phyloP scores from a whole-genome alignment of 2,797 vertebrate species.

The Carapus acus region DNA sequence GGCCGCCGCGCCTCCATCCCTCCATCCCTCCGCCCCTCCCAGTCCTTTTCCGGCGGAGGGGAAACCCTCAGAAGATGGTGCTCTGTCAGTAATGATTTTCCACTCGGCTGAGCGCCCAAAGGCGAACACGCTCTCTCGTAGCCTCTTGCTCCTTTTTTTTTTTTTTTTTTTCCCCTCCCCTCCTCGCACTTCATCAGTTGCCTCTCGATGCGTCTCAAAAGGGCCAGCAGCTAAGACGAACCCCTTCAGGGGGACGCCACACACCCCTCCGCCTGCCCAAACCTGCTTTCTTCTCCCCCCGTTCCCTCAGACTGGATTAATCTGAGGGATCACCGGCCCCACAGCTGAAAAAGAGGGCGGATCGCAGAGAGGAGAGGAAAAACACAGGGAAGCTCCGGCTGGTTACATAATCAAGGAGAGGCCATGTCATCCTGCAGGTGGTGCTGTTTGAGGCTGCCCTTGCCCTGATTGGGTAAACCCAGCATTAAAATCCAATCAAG shows the following conservation, averaged over 20 bases:
- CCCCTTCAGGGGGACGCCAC: slow-evolving; percentile 40
- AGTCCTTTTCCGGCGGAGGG: slow-evolving; percentile 34
- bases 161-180: too few species aligned
- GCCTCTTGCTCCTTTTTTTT: slow-evolving; percentile 23
- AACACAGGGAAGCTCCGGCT: too few species aligned
- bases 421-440: too few species aligned
- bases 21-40: slow-evolving; percentile 9
- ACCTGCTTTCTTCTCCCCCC: neutral
- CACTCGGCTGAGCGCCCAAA: slow-evolving; percentile 61
- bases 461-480: too few species aligned
- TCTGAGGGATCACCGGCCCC: slow-evolving; percentile 27
- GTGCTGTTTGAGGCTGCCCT: too few species aligned
- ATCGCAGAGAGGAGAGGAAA: too few species aligned
- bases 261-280: slow-evolving; percentile 14
- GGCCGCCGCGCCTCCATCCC: slow-evolving; percentile 9
- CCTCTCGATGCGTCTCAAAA: slow-evolving; percentile 60
- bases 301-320: slow-evolving; percentile 23
- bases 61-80: slow-evolving; percentile 65
- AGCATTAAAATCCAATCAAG: too few species aligned
- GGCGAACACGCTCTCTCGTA: slow-evolving; percentile 42
- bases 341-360: slow-evolving; percentile 7
- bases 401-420: too few species aligned
- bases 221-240: slow-evolving; percentile 59
- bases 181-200: slow-evolving; percentile 53
- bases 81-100: slow-evolving; percentile 71